phyloP scores from a whole-genome alignment of 2,113 vertebrate species.

The Serilophus lunatus region DNA sequence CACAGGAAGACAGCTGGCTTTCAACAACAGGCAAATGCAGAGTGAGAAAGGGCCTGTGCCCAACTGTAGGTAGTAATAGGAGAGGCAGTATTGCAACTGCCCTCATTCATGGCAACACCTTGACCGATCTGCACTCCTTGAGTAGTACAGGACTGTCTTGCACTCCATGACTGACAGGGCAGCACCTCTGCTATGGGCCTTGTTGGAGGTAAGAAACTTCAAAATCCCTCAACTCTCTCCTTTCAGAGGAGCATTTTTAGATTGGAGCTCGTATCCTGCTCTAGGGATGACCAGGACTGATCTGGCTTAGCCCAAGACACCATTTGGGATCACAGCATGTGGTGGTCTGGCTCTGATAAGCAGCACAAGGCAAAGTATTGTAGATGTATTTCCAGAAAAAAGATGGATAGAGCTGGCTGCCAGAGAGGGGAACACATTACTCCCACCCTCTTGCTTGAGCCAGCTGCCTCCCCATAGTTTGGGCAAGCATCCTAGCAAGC shows the following conservation, averaged over 20 bases:
- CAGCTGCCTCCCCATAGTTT: not conserved
- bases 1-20: not conserved
- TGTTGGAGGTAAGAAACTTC: not conserved
- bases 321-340: constrained; percentile 44
- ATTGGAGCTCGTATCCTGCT: not conserved
- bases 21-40: not conserved
- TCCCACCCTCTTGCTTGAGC: not conserved
- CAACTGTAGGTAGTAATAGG: not conserved
- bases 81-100: not conserved
- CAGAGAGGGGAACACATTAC: not conserved
- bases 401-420: not conserved
- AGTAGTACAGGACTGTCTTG: not conserved
- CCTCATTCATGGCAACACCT: not conserved
- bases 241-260: not conserved
- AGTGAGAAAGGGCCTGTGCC: not conserved
- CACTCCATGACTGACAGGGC: not conserved
- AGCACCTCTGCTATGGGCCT: not conserved
- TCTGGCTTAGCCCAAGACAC: not conserved
- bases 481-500: not conserved
- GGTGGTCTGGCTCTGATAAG: not conserved
- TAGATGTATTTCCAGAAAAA: not conserved
- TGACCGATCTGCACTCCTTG: not conserved
- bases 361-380: not conserved
- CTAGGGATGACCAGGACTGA: not conserved
- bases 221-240: not conserved